Percentiles rank a stretch among this genome's conserved stretches.
Evolutionary conservation across 2,888 invertebrate species (phyloP).

Genomic region (Cyclophora punctaria): DNA sequence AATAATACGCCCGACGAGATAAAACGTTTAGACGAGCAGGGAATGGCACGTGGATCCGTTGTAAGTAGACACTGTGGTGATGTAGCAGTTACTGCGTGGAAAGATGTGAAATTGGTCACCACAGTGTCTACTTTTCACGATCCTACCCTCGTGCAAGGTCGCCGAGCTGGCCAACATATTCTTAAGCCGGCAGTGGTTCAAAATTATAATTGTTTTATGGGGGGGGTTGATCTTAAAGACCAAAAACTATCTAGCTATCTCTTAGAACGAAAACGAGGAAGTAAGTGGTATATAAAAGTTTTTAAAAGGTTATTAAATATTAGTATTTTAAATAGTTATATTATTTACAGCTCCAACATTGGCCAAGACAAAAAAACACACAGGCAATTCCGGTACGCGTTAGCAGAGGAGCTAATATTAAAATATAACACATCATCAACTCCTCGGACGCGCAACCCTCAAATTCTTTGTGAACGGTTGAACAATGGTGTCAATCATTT

Average conservation of each 20-base stretch:
- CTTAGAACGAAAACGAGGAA: background rate
- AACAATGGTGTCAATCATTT: too few species aligned
- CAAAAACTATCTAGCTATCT: background rate
- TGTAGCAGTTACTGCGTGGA: constrained; percentile 1
- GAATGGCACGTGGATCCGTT: background rate
- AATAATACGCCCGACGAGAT: background rate
- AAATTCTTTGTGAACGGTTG: too few species aligned
- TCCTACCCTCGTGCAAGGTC: background rate
- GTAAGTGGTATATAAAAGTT: background rate
- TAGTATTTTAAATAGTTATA: background rate
- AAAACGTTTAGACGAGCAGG: background rate
- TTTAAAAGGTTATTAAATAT: background rate
- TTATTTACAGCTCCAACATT: background rate
- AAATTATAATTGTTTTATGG: background rate
- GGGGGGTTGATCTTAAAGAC: background rate
- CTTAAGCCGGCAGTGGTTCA: background rate
- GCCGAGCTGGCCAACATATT: background rate
- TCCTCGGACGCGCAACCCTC: too few species aligned
- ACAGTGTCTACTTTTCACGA: constrained; percentile 3
- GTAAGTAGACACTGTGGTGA: background rate
- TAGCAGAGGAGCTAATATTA: background rate
- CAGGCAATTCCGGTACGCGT: background rate
- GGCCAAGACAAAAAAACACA: background rate
- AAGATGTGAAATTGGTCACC: constrained; percentile 2
- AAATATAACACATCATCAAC: too few species aligned